Evolutionary conservation across 2,888 invertebrate genomes (phyloP).

Genomic region (Prenolepis imparis): DNA sequence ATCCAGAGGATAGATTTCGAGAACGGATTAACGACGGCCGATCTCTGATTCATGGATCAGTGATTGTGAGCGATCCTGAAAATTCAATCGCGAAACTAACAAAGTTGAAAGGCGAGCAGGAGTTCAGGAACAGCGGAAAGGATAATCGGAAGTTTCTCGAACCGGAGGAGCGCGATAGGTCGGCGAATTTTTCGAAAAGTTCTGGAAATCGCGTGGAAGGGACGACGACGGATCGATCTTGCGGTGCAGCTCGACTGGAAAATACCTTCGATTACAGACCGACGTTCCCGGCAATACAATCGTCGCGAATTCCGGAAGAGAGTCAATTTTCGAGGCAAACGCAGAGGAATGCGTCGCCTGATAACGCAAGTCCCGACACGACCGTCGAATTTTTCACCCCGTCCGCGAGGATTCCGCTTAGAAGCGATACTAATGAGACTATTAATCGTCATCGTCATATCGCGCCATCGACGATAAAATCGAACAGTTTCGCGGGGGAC

Average conservation of each 20-base stretch:
- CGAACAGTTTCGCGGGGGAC: not conserved
- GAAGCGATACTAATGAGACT: not conserved
- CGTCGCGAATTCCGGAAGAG: constrained; percentile 45
- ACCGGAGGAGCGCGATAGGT: not conserved
- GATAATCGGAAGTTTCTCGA: constrained; percentile 26
- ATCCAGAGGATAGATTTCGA: not conserved
- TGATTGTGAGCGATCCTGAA: not conserved
- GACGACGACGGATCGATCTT: constrained; percentile 9
- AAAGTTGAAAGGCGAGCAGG: not conserved
- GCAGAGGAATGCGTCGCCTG: constrained; percentile 9
- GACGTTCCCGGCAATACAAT: constrained; percentile 1
- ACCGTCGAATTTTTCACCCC: constrained; percentile 5
- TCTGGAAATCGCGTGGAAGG: not conserved
- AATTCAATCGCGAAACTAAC: not conserved
- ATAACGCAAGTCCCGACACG: constrained; percentile 4
- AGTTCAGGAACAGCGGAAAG: not conserved
- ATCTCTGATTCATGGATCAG: not conserved
- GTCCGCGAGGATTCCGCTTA: not conserved
- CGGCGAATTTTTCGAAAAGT: constrained; percentile 20
- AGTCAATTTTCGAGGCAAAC: constrained; percentile 35
- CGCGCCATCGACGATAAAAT: not conserved
- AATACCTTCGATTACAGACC: constrained; percentile 36
- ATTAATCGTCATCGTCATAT: not conserved
- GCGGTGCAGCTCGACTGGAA: constrained; percentile 22
- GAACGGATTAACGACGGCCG: not conserved